Evolutionary conservation across 2,888 invertebrate species (phyloP).

Genomic region (Calameuta filiformis): DNA sequence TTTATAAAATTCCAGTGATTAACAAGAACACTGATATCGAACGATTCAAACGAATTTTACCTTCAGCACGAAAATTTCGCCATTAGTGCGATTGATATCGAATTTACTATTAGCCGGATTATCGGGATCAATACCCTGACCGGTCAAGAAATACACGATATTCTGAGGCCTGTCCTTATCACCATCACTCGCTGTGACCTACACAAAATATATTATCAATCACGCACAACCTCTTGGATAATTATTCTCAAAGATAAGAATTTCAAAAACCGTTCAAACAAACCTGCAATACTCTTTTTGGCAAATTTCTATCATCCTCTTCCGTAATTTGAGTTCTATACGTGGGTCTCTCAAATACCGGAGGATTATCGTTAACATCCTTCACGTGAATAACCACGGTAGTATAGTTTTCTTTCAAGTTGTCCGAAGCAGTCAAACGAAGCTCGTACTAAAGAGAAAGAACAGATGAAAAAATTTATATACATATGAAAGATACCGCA

Average conservation of each 20-base stretch:
- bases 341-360: constrained; percentile 93
- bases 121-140: constrained; percentile 95
- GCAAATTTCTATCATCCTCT: constrained; percentile 93
- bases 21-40: not conserved
- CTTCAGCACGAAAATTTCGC: constrained; percentile 95
- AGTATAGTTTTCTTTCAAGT: constrained; percentile 96
- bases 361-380: constrained; percentile 98
- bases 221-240: not conserved
- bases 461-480: not conserved
- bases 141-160: constrained; percentile 95
- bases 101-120: constrained; percentile 96
- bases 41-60: constrained; percentile 66
- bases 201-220: constrained; percentile 37
- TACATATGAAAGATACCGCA: constrained; percentile 16
- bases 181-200: constrained; percentile 97
- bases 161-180: constrained; percentile 95
- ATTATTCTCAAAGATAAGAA: not conserved
- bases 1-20: not conserved
- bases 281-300: constrained; percentile 92
- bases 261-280: constrained; percentile 35
- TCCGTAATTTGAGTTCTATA: constrained; percentile 96
- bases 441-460: constrained; percentile 82
- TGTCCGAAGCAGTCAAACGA: constrained; percentile 93
- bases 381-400: constrained; percentile 97
- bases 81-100: constrained; percentile 94